Conservation (phyloP, 2,113 vertebrate genomes). For the Myrmecobius fasciatus region DNA sequence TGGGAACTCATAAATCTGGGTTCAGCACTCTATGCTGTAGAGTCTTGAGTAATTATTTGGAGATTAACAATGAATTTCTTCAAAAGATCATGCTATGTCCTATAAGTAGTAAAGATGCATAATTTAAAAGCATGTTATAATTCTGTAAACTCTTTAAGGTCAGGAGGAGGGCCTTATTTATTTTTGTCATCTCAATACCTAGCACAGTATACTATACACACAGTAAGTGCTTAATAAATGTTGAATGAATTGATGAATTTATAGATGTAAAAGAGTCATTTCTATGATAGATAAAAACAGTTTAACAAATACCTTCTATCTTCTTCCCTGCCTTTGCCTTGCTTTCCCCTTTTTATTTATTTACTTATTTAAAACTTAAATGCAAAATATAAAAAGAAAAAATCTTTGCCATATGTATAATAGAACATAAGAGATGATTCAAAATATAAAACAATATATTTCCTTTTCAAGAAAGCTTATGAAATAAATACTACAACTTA, state of each 20-base stretch:
- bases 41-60: slow-evolving; percentile 58
- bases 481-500: too few relatives aligned
- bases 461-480: too few relatives aligned
- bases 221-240: not conserved
- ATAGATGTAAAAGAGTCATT: not conserved
- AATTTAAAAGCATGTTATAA: not conserved
- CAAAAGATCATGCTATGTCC: slow-evolving; percentile 21
- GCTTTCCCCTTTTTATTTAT: not conserved
- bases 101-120: slow-evolving; percentile 6
- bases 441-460: too few relatives aligned
- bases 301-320: not conserved
- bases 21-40: slow-evolving; percentile 46
- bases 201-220: not conserved
- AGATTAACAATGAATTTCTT: slow-evolving; percentile 48
- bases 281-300: not conserved
- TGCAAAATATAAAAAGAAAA: too few relatives aligned
- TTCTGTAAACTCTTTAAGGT: not conserved
- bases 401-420: too few relatives aligned
- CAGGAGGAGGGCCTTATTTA: not conserved
- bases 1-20: slow-evolving; percentile 60
- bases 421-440: too few relatives aligned
- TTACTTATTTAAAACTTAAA: too few relatives aligned
- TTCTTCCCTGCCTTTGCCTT: slow-evolving; percentile 33
- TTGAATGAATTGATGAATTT: slow-evolving; percentile 30
- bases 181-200: not conserved